Evolutionary conservation across 2,888 invertebrate genomes (phyloP).

Genomic region (Cremastinae sp.): DNA sequence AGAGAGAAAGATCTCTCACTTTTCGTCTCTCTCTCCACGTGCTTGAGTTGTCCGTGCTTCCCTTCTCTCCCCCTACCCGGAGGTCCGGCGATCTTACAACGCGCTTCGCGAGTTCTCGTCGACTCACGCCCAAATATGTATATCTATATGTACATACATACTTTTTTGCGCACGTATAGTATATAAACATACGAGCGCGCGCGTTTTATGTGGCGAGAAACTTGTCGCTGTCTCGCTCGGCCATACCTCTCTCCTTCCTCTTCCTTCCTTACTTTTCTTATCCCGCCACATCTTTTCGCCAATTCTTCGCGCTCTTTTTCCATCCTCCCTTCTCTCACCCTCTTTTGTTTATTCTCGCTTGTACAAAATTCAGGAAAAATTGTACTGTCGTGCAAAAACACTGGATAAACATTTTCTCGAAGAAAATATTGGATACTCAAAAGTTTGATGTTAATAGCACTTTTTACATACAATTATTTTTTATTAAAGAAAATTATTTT

Average conservation of each 20-base stretch:
- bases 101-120: slow-evolving; percentile 51
- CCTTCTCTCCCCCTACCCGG: slow-evolving; percentile 69
- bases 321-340: too few species aligned
- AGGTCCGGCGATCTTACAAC: slow-evolving; percentile 40
- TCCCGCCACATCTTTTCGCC: slow-evolving; percentile 31
- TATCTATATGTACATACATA: not conserved
- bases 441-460: too few species aligned
- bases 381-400: too few species aligned
- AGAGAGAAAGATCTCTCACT: slow-evolving; percentile 41
- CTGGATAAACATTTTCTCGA: too few species aligned
- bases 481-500: too few species aligned
- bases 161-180: not conserved
- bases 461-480: too few species aligned
- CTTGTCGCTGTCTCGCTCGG: slow-evolving; percentile 58
- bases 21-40: slow-evolving; percentile 72
- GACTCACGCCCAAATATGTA: slow-evolving; percentile 24
- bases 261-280: slow-evolving; percentile 36
- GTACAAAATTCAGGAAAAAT: too few species aligned
- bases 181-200: not conserved
- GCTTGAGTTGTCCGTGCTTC: slow-evolving; percentile 71
- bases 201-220: slow-evolving; percentile 4
- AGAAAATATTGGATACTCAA: too few species aligned
- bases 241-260: slow-evolving; percentile 30
- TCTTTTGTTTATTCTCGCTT: slow-evolving; percentile 52
- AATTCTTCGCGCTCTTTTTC: slow-evolving; percentile 57